Evolutionary conservation across 2,797 vertebrate genomes (phyloP).

Genomic region (Mycteria americana): DNA sequence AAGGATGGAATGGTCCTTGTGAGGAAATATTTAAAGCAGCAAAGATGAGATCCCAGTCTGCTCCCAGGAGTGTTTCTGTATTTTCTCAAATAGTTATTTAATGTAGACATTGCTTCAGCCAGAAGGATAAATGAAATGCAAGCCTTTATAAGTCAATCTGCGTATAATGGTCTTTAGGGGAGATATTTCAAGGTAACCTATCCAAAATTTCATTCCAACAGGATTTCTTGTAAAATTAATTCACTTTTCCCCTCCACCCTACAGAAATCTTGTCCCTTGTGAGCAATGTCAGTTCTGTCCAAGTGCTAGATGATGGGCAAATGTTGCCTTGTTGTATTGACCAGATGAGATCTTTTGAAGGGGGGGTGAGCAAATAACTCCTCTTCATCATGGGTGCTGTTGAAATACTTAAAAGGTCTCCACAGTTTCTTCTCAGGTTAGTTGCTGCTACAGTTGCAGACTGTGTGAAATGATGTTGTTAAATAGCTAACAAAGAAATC

Average conservation of each 20-base stretch:
- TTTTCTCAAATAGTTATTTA: not conserved
- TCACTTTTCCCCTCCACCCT: not conserved
- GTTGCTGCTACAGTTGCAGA: not conserved
- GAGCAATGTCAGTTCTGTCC: not conserved
- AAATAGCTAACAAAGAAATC: not conserved
- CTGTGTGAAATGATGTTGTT: not conserved
- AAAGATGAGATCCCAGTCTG: not conserved
- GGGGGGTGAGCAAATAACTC: not conserved
- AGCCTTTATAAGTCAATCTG: not conserved
- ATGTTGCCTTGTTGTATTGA: not conserved
- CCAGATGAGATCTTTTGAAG: not conserved
- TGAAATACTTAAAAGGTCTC: not conserved
- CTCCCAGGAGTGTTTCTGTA: not conserved
- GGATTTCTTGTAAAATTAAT: not conserved
- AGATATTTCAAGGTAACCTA: not conserved
- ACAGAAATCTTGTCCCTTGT: not conserved
- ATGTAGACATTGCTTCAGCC: not conserved
- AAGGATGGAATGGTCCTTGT: not conserved
- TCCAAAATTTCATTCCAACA: not conserved
- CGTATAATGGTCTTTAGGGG: not conserved
- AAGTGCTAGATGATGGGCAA: not conserved
- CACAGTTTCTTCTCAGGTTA: not conserved
- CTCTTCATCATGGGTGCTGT: not conserved
- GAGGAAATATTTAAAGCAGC: not conserved
- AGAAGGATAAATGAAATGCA: not conserved